These are phyloP conservation scores for Tachysurus vachellii DNA, from an alignment of 2,113 vertebrate genomes.

Conservation along the genomic window DNA sequence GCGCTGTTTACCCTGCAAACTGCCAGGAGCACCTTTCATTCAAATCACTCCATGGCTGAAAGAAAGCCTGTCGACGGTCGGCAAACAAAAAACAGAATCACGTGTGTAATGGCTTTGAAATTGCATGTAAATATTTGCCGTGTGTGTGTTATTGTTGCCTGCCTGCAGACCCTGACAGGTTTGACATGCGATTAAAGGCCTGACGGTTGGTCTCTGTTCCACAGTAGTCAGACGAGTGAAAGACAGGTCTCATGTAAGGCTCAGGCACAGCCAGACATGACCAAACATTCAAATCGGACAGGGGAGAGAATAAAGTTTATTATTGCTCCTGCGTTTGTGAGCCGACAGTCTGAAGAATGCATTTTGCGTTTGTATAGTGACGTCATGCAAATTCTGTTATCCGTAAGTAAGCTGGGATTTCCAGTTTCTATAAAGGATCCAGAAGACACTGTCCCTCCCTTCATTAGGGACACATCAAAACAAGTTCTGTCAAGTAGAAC, in stretches of 20 bases:
- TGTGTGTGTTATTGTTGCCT: slow-evolving; percentile 68
- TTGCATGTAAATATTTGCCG: slow-evolving; percentile 73
- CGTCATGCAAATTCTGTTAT: neutral
- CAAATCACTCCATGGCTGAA: slow-evolving; percentile 58
- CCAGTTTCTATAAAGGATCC: neutral
- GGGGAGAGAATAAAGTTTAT: neutral
- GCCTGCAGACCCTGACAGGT: slow-evolving; percentile 21
- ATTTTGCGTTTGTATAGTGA: neutral
- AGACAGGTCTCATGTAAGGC: neutral
- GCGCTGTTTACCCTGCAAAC: slow-evolving; percentile 63
- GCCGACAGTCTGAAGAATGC: too few relatives aligned
- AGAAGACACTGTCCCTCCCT: neutral
- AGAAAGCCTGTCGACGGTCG: slow-evolving; percentile 65
- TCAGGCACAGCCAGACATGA: neutral
- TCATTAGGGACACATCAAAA: neutral
- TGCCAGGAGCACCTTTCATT: slow-evolving; percentile 52
- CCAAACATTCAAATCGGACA: neutral
- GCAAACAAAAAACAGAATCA: slow-evolving; percentile 70
- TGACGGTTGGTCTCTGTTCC: slow-evolving; percentile 56
- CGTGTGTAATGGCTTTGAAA: slow-evolving; percentile 71
- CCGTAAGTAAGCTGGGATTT: neutral
- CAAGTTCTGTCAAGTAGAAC: neutral
- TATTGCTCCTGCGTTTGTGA: too few relatives aligned
- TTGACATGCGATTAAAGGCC: slow-evolving; percentile 56
- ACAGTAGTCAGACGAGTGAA: neutral